A percentile compares a stretch with the other conserved stretches of the same genome.
Evolutionary conservation across 1,140 invertebrate genomes (phyloP).

Genomic region (Diabrotica undecimpunctata): DNA sequence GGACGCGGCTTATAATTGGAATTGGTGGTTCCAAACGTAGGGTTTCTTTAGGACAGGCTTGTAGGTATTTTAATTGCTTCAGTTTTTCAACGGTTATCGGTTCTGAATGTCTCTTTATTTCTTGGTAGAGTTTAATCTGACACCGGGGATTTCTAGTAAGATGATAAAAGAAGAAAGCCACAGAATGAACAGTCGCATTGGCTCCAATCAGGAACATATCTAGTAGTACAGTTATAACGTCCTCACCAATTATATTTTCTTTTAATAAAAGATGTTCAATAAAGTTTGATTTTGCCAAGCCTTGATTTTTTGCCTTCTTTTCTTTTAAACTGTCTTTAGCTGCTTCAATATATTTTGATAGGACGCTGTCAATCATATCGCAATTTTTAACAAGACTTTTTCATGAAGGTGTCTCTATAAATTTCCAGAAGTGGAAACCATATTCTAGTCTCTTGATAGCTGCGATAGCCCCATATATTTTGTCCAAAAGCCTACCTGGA

Average conservation of each 20-base stretch:
- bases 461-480: constrained; percentile 48
- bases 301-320: constrained; percentile 31
- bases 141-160: constrained; percentile 56
- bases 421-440: constrained; percentile 64
- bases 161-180: constrained; percentile 59
- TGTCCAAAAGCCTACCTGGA: constrained; percentile 56
- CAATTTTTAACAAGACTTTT: constrained; percentile 52
- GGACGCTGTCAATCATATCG: too few species aligned
- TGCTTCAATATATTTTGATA: constrained; percentile 34
- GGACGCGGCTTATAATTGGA: constrained; percentile 59
- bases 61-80: constrained; percentile 55
- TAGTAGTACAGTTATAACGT: constrained; percentile 59
- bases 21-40: constrained; percentile 61
- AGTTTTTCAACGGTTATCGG: constrained; percentile 38
- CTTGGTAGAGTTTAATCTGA: constrained; percentile 58
- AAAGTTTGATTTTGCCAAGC: constrained; percentile 29
- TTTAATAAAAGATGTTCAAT: constrained; percentile 52
- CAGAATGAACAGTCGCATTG: constrained; percentile 52
- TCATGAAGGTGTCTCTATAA: constrained; percentile 59
- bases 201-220: constrained; percentile 60
- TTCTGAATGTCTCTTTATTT: constrained; percentile 49
- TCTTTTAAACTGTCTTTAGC: constrained; percentile 33
- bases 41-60: constrained; percentile 66
- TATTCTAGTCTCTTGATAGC: constrained; percentile 3
- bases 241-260: constrained; percentile 55